Conservation (phyloP, 92 coral and sea anemone genomes). For the Zoanthus solanderi region DNA sequence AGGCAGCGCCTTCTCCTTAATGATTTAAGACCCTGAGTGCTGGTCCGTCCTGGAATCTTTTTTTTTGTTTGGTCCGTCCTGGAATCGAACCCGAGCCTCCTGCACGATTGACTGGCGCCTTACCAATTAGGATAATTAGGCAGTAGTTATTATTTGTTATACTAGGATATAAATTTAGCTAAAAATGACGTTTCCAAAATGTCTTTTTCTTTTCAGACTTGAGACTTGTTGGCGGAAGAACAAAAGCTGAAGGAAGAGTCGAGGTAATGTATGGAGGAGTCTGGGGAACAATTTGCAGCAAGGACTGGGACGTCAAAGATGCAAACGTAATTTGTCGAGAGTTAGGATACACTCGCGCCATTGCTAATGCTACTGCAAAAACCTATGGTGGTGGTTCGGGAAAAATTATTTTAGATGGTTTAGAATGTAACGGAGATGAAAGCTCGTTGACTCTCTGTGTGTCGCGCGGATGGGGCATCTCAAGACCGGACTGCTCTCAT, state of each 20-base stretch:
- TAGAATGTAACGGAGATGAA: constrained; percentile 6
- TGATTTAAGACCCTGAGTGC: too few relatives aligned
- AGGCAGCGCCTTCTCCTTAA: too few relatives aligned
- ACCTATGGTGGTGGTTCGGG: constrained; percentile 44
- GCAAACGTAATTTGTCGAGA: constrained; percentile 35
- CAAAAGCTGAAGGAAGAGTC: constrained; percentile 39
- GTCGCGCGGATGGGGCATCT: constrained; percentile 36
- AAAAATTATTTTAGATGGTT: constrained; percentile 12
- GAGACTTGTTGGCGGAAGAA: constrained; percentile 35
- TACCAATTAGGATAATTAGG: too few relatives aligned
- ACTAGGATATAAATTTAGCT: too few relatives aligned
- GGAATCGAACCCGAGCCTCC: too few relatives aligned
- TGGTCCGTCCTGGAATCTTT: too few relatives aligned
- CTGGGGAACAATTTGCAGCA: constrained; percentile 49
- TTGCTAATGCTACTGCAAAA: constrained; percentile 29
- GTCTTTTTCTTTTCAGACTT: neutral
- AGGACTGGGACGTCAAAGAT: constrained; percentile 27
- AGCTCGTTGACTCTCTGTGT: constrained; percentile 18
- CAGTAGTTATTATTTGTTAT: too few relatives aligned
- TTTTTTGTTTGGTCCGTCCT: too few relatives aligned
- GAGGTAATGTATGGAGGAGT: constrained; percentile 32
- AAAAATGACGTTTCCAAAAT: neutral
- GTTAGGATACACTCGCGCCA: constrained; percentile 37
- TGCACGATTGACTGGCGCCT: too few relatives aligned
- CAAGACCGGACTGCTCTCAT: constrained; percentile 20